These are phyloP conservation scores for Philonicus albiceps DNA, from an alignment of 2,888 invertebrate species.

Conservation along the genomic window DNA sequence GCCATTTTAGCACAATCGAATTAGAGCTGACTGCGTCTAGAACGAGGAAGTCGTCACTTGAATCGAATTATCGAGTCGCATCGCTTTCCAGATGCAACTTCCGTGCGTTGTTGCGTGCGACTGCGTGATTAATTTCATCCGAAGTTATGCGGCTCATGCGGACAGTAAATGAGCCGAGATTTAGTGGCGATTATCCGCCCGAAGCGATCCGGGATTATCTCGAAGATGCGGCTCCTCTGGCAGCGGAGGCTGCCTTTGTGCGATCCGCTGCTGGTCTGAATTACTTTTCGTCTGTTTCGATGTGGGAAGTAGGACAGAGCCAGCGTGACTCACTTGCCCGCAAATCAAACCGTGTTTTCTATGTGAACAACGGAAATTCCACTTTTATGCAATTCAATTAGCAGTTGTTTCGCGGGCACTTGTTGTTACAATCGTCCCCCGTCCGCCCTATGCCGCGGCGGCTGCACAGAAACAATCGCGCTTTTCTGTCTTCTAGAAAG, in stretches of 20 bases:
- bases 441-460: neutral
- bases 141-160: neutral
- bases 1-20: slow-evolving; percentile 36
- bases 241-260: neutral
- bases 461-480: neutral
- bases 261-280: neutral
- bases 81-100: slow-evolving; percentile 27
- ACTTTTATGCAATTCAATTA: neutral
- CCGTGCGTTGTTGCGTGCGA: neutral
- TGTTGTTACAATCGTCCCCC: neutral
- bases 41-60: slow-evolving; percentile 40
- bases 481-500: neutral
- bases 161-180: neutral
- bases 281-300: neutral
- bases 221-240: neutral
- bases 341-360: neutral
- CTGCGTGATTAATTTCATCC: neutral
- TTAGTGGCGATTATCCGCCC: neutral
- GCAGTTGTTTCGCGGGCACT: neutral
- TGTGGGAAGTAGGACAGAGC: neutral
- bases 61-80: slow-evolving; percentile 24
- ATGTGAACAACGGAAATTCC: neutral
- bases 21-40: slow-evolving; percentile 20
- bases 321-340: neutral
- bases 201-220: neutral